Conservation (phyloP, 2,797 vertebrate genomes). For the Champsocephalus gunnari region DNA sequence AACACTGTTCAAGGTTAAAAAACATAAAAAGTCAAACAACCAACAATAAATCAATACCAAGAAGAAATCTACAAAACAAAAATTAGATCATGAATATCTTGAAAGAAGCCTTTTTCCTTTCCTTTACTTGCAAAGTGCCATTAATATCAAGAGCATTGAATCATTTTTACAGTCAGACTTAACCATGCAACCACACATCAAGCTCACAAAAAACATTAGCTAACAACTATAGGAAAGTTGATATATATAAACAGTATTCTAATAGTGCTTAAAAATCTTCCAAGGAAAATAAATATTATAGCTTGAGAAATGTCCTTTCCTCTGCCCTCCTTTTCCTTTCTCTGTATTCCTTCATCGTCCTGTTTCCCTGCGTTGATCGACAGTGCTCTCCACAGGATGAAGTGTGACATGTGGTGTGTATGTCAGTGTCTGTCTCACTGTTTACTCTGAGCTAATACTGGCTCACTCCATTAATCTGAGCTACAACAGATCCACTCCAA, state of each 20-base stretch:
- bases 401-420: conserved; percentile 81
- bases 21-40: not conserved
- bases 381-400: conserved; percentile 76
- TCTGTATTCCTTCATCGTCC: conserved; percentile 16
- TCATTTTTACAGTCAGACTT: conserved; percentile 2
- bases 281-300: not conserved
- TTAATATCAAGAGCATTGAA: conserved; percentile 16
- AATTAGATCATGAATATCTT: not conserved
- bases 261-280: conserved; percentile 3
- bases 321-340: not conserved
- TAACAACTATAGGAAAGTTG: not conserved
- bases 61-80: not conserved
- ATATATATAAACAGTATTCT: not conserved
- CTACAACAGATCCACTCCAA: conserved; percentile 76
- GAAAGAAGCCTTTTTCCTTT: conserved; percentile 5
- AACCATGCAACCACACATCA: not conserved
- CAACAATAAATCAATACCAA: not conserved
- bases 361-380: conserved; percentile 63
- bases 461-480: conserved; percentile 82
- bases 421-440: conserved; percentile 80
- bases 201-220: conserved; percentile 17
- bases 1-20: not conserved
- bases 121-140: conserved; percentile 4
- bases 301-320: conserved; percentile 1
- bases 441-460: conserved; percentile 83